Evolutionary conservation across 2,797 vertebrate species (phyloP), one percentile per base, ranked within the genome.

Genomic region (Otolemur crassicaudatus): DNA sequence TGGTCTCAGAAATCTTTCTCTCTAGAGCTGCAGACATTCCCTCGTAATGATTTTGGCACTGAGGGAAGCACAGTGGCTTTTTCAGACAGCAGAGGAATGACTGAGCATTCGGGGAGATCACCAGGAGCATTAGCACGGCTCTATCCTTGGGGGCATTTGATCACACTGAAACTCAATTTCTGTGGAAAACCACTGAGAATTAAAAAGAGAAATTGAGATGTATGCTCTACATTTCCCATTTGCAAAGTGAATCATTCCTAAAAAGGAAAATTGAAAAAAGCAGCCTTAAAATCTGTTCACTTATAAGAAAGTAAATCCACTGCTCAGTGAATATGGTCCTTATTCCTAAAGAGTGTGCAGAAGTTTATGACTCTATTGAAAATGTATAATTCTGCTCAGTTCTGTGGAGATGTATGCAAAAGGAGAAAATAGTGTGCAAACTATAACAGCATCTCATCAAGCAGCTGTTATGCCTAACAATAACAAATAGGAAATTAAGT

Each of bases 401-500:
- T 86, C 67, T 89, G 11, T n/a, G 69, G 60, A 25, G 37, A 67
- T 65, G 12, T 22, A 91, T 76, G 10, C 3, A 27, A 94, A 92
- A 65, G 67, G 19, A 76, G 27, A 95, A 75, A 95, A 90, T 3
- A 34, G 10, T 22, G 1, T 86, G 34, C 12, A 72, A 81, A 16
- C 27, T 86, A 23, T 58, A 37, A 17, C 81, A 86, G 22, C 17
- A 31, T 61, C 5, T 84, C 46, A 72, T 16, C 20, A 14, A 34
- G 5, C 60, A 65, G 49, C 56, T 53, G 19, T n/a, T 65, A 61
- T 67, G 9, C n/a, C 40, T 82, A 90, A 89, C 27, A 67, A 37
- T 67, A 80, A 75, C n/a, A 40, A 91, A 88, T 31, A 88, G 65
- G n/a, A 80, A 82, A 67, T 17, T 20, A 87, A 83, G 73, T 73